These are phyloP conservation scores for Cyanocitta stelleri DNA, from an alignment of 2,113 vertebrate species.

Conservation along the genomic window DNA sequence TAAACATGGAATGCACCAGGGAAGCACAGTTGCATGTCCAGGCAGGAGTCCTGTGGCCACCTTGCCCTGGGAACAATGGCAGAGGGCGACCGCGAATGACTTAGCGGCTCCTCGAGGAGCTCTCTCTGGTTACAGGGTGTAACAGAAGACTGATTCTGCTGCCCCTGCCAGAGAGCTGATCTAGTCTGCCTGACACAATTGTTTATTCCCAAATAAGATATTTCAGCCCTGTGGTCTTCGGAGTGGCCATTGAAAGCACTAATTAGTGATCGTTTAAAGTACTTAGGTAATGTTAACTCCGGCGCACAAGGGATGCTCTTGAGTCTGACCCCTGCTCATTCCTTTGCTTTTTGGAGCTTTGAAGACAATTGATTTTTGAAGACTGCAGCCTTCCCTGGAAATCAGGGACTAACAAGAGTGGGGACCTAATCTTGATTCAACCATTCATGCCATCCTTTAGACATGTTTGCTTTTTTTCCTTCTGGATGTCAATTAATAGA, in stretches of 20 bases:
- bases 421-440: constrained; percentile 49
- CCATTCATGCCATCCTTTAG: constrained; percentile 54
- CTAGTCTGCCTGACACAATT: background rate
- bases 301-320: constrained; percentile 61
- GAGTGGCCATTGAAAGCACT: constrained; percentile 33
- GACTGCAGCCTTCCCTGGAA: constrained; percentile 55
- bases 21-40: background rate
- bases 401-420: constrained; percentile 42
- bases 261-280: constrained; percentile 64
- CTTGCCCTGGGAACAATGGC: background rate
- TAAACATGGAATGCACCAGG: background rate
- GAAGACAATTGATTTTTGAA: constrained; percentile 70
- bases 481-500: constrained; percentile 56
- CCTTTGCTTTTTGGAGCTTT: constrained; percentile 62
- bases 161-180: constrained; percentile 24
- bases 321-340: constrained; percentile 70
- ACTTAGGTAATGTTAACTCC: constrained; percentile 63
- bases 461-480: constrained; percentile 42
- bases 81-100: background rate
- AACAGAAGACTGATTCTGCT: background rate
- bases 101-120: background rate
- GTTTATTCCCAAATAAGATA: constrained; percentile 48
- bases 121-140: background rate
- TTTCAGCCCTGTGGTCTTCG: constrained; percentile 39
- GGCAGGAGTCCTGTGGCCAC: background rate